Conservation (phyloP, 2,888 invertebrate genomes). For the Synergus umbraculus region DNA sequence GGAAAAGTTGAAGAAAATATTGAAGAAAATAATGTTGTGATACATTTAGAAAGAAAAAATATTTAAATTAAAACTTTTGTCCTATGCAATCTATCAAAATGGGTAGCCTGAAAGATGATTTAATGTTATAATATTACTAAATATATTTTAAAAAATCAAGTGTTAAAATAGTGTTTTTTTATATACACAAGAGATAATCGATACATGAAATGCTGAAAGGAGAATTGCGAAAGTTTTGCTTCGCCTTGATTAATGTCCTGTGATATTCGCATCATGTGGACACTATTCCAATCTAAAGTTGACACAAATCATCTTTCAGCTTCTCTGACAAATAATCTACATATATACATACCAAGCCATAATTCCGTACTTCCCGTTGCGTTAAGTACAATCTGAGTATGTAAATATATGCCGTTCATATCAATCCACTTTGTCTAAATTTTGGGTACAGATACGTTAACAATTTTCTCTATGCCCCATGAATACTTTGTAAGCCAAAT, state of each 20-base stretch:
- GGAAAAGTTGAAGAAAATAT: neutral
- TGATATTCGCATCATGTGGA: neutral
- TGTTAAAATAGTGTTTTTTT: neutral
- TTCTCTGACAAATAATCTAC: slow-evolving; percentile 40
- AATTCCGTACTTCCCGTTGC: slow-evolving; percentile 49
- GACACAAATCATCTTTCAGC: slow-evolving; percentile 43
- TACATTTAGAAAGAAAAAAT: neutral
- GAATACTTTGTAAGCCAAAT: neutral
- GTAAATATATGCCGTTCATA: slow-evolving; percentile 49
- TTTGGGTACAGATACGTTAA: neutral
- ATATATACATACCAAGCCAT: slow-evolving; percentile 14
- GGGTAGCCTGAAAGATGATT: neutral
- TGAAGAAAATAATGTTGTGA: neutral
- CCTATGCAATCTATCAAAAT: neutral
- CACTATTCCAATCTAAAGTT: slow-evolving; percentile 26
- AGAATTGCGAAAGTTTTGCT: neutral
- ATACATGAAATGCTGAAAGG: neutral
- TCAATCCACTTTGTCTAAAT: slow-evolving; percentile 1
- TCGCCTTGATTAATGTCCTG: neutral
- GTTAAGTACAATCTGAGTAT: slow-evolving; percentile 51
- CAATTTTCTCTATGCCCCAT: slow-evolving; percentile 10
- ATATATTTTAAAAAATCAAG: no score
- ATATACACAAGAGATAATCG: neutral
- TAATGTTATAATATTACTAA: neutral
- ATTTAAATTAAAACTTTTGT: neutral